Conservation (phyloP, 2,113 vertebrate species). For the Scopus umbretta region DNA sequence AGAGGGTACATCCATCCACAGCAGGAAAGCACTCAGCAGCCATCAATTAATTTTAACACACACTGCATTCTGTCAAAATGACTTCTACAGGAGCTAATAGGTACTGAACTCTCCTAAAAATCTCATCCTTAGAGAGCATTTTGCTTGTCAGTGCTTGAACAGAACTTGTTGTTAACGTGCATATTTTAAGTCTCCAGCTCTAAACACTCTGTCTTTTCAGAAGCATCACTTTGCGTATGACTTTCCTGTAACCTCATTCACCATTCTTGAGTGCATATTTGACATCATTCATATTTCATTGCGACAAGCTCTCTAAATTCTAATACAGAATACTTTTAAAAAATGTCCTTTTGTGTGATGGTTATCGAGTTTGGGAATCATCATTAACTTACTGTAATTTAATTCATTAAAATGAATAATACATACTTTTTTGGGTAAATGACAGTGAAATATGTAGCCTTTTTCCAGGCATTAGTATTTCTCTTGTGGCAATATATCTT, state of each 20-base stretch:
- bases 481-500: not conserved
- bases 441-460: not conserved
- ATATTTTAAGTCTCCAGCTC: not conserved
- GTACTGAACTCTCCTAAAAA: not conserved
- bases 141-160: not conserved
- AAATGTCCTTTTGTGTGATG: not conserved
- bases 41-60: not conserved
- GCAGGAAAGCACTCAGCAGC: not conserved
- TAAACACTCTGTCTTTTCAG: not conserved
- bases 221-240: not conserved
- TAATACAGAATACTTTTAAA: not conserved
- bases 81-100: not conserved
- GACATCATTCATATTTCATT: slow-evolving; percentile 45
- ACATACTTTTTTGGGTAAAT: not conserved
- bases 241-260: slow-evolving; percentile 30
- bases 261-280: not conserved
- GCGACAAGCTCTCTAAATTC: not conserved
- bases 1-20: too few species aligned
- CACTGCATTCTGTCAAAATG: not conserved
- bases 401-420: slow-evolving; percentile 11
- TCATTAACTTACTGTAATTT: not conserved
- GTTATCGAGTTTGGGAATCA: not conserved
- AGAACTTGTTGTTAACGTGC: not conserved
- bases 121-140: not conserved
- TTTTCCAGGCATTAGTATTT: not conserved